These are phyloP conservation scores for Naja naja DNA, from an alignment of 2,113 vertebrate genomes.

Conservation along the genomic window DNA sequence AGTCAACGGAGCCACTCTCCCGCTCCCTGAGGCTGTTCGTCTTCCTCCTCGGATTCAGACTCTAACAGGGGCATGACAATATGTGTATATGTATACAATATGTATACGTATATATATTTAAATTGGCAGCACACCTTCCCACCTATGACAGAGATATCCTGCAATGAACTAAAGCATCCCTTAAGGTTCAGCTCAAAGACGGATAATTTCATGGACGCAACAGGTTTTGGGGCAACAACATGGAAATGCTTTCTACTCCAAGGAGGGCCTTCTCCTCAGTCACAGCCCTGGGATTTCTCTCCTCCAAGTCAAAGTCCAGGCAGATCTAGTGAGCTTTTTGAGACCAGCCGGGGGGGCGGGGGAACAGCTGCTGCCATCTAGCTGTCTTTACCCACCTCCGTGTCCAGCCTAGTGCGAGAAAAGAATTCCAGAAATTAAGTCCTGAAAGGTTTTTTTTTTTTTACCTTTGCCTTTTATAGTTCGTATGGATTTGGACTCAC, in stretches of 20 bases:
- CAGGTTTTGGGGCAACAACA: not conserved
- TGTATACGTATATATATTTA: too few species aligned
- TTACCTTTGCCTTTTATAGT: conserved; percentile 83
- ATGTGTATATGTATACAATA: too few species aligned
- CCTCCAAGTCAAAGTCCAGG: not conserved
- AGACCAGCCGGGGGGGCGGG: not conserved
- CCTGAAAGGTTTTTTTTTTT: not conserved
- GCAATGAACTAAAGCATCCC: not conserved
- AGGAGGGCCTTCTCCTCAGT: not conserved
- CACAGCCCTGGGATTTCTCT: not conserved
- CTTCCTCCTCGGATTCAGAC: too few species aligned
- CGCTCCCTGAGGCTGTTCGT: too few species aligned
- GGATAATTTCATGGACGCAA: not conserved
- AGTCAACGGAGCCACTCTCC: too few species aligned
- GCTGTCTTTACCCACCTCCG: not conserved
- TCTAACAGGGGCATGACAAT: too few species aligned
- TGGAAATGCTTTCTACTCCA: not conserved
- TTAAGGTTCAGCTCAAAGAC: not conserved
- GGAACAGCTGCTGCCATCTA: not conserved
- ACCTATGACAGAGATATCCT: not conserved
- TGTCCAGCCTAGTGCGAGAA: not conserved
- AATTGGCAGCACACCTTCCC: not conserved
- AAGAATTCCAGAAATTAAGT: not conserved
- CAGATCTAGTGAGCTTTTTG: not conserved
- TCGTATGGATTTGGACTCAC: conserved; percentile 85